Evolutionary conservation across 2,113 vertebrate species (phyloP).

Genomic region (Epinephelus fuscoguttatus): DNA sequence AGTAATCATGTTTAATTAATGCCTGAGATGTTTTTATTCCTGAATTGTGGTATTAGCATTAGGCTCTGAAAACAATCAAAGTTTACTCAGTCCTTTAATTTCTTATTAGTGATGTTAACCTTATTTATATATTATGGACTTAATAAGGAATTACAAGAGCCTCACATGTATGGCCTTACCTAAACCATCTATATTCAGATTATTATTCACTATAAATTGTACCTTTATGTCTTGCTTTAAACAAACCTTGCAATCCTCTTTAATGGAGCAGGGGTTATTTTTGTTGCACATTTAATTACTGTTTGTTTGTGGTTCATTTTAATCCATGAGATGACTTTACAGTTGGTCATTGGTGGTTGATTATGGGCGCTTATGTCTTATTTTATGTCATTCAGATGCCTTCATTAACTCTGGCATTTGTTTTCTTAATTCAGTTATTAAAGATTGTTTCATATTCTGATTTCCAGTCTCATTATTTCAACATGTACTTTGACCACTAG

Average conservation of each 20-base stretch:
- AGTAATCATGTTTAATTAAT: neutral
- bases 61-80: neutral
- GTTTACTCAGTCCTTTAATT: neutral
- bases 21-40: neutral
- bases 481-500: neutral
- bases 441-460: neutral
- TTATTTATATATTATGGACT: neutral
- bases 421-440: conserved; percentile 19
- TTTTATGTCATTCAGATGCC: neutral
- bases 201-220: neutral
- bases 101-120: neutral
- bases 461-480: conserved; percentile 5
- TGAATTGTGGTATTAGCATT: neutral
- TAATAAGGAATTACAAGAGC: neutral
- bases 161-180: neutral
- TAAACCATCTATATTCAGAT: neutral
- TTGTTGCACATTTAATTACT: neutral
- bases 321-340: neutral
- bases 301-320: neutral
- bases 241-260: neutral
- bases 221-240: neutral
- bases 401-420: neutral
- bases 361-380: neutral
- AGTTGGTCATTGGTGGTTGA: neutral
- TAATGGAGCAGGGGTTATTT: neutral